Base-by-base conservation (phyloP, 2,113 vertebrate species). In the Pao palembangensis region DNA sequence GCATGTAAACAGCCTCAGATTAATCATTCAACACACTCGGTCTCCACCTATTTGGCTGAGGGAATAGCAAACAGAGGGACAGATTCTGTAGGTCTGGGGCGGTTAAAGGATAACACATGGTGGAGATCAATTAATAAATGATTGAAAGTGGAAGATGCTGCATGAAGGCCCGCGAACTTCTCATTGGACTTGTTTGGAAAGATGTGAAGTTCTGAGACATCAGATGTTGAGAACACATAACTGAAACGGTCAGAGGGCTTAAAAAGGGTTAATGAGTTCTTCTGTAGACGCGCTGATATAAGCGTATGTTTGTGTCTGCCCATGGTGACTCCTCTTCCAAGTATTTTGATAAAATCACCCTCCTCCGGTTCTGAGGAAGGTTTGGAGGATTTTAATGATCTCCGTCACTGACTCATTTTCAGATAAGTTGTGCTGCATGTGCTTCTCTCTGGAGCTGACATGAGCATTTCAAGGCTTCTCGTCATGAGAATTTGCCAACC, bases 51-150 rank as follows among this genome's bases (percentile, higher is more conserved):
- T 77, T 76, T 82, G 71, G 75, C 67, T 74, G 58, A 80, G 66
- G 77, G 69, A 76, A 69, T 68, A 59, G 82, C 77, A 80, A 85
- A 88, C 82, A 84, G 65, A 62, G 62, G 59, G 64, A 12, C 54
- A 64, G 64, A 66, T 64, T 72, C 62, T 69, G n/a, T n/a, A 49
- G 67, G 58, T 62, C 57, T 51, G 34, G n/a, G 13, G 57, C 46
- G 61, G 90, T 91, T 90, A 91, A 89, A 79, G 67, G 44, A 55
- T 91, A 90, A 91, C 89, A 58, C 38, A 48, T 14, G 31, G 23
- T 68, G 71, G 79, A 72, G 54, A 70, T 51, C 7, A 3, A 71
- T 20, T n/a, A 42, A 78, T 76, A 55, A 83, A 79, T 73, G 62
- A 80, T 64, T 74, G 67, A 67, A 63, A 64, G 59, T 49, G 52